phyloP scores from a whole-genome alignment of 1,140 invertebrate genomes.

The Pantala flavescens region DNA sequence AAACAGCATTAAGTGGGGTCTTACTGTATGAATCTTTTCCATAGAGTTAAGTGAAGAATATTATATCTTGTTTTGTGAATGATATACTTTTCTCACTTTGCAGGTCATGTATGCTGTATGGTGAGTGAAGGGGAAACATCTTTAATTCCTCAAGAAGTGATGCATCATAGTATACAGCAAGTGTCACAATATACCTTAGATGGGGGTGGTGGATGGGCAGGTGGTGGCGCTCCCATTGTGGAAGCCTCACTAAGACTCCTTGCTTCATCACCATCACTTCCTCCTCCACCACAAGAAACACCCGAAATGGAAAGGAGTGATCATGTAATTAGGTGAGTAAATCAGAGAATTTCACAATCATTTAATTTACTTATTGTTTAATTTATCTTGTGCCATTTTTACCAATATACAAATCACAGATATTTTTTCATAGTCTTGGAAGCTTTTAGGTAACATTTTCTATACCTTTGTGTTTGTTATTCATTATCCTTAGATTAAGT shows the following conservation, averaged over 20 bases:
- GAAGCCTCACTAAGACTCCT: slow-evolving; percentile 49
- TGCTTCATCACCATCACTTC: slow-evolving; percentile 32
- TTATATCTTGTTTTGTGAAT: neutral
- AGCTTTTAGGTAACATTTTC: no score
- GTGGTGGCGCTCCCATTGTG: slow-evolving; percentile 32
- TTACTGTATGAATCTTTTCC: no score
- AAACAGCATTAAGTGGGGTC: no score
- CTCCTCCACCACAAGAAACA: neutral
- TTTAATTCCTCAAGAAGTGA: slow-evolving; percentile 64
- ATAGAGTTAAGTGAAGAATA: no score
- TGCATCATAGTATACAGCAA: slow-evolving; percentile 54
- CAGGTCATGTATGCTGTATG: slow-evolving; percentile 54
- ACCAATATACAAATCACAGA: no score
- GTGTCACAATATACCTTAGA: neutral
- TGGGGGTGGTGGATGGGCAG: slow-evolving; percentile 21
- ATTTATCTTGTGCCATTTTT: no score
- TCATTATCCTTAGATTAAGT: no score
- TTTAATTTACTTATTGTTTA: no score
- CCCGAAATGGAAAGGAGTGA: slow-evolving; percentile 34
- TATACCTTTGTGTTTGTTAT: no score
- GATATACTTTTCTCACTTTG: slow-evolving; percentile 20
- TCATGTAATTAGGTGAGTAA: slow-evolving; percentile 42
- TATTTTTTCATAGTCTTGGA: no score
- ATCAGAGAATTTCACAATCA: neutral
- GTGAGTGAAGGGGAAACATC: slow-evolving; percentile 63